These are phyloP conservation scores for Channa argus DNA, from an alignment of 2,113 vertebrate species.

Conservation along the genomic window DNA sequence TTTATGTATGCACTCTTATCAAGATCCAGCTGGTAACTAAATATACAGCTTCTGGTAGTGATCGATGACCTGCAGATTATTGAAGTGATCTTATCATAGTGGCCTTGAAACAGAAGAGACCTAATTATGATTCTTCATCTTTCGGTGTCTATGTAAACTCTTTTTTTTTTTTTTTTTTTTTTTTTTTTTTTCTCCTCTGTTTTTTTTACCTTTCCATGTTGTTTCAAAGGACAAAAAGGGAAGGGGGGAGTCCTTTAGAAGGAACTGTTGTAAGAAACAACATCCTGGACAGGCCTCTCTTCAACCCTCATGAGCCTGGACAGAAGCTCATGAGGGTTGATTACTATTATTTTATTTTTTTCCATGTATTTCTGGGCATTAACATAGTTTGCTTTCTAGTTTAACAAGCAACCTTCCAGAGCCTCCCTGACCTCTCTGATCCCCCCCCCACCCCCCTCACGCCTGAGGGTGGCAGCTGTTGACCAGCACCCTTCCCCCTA, in stretches of 20 bases:
- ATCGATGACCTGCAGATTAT: conserved; percentile 63
- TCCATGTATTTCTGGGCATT: conserved; percentile 88
- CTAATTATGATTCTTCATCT: conserved; percentile 67
- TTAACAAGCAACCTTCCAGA: conserved; percentile 67
- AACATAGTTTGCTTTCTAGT: conserved; percentile 78
- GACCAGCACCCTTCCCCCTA: conserved; percentile 63
- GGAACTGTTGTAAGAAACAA: conserved; percentile 45
- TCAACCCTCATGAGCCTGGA: too few relatives aligned
- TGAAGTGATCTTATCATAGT: conserved; percentile 83
- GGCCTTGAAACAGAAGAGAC: conserved; percentile 82
- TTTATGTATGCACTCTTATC: conserved; percentile 49
- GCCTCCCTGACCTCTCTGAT: conserved; percentile 69
- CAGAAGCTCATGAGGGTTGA: conserved; percentile 60
- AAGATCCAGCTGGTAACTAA: conserved; percentile 70
- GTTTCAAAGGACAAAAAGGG: conserved; percentile 85
- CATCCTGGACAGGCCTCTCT: conserved; percentile 77
- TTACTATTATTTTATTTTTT: conserved; percentile 72
- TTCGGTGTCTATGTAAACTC: conserved; percentile 52
- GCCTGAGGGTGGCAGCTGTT: conserved; percentile 84
- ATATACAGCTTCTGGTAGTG: conserved; percentile 66
- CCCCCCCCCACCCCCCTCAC: conserved; percentile 70
- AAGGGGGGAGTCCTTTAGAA: conserved; percentile 67
- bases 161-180: too few relatives aligned
- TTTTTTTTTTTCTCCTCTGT: too few relatives aligned
- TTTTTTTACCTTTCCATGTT: conserved; percentile 66